phyloP scores from a whole-genome alignment of 2,888 invertebrate genomes.

The Dendrolimus houi region DNA sequence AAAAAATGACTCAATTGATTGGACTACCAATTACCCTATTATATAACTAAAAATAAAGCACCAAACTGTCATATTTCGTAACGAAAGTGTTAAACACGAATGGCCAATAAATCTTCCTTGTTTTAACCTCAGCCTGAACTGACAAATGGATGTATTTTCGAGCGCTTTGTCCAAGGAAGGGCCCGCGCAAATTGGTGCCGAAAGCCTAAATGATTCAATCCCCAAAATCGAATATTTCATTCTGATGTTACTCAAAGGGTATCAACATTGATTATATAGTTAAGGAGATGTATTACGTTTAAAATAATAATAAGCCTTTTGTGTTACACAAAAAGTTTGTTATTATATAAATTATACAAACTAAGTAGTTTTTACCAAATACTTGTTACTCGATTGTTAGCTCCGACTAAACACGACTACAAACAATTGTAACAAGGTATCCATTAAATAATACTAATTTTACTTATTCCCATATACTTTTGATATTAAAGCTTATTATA shows the following conservation, averaged over 20 bases:
- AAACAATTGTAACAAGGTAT: no score
- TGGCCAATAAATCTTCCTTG: background rate
- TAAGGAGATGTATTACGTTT: background rate
- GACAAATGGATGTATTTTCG: slow-evolving; percentile 8
- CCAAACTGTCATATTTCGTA: background rate
- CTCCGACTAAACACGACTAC: no score
- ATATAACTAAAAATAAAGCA: background rate
- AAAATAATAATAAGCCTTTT: no score
- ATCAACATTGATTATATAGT: slow-evolving; percentile 8
- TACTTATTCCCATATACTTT: no score
- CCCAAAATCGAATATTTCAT: slow-evolving; percentile 14
- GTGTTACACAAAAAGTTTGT: no score
- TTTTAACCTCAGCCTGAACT: slow-evolving; percentile 3
- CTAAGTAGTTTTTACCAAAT: no score
- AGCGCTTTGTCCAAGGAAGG: slow-evolving; percentile 4
- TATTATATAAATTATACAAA: no score
- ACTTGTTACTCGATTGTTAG: no score
- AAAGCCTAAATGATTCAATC: slow-evolving; percentile 13
- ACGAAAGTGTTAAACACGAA: background rate
- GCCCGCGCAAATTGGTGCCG: slow-evolving; percentile 7
- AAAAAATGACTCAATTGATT: no score
- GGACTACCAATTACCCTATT: no score
- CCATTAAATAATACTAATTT: no score
- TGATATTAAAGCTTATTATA: no score
- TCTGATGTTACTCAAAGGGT: slow-evolving; percentile 11